Percentiles rank a stretch among this genome's conserved stretches.
Evolutionary conservation across 37 sponge, comb jelly and placozoan genomes (phyloP).

Genomic region (Bolinopsis microptera): DNA sequence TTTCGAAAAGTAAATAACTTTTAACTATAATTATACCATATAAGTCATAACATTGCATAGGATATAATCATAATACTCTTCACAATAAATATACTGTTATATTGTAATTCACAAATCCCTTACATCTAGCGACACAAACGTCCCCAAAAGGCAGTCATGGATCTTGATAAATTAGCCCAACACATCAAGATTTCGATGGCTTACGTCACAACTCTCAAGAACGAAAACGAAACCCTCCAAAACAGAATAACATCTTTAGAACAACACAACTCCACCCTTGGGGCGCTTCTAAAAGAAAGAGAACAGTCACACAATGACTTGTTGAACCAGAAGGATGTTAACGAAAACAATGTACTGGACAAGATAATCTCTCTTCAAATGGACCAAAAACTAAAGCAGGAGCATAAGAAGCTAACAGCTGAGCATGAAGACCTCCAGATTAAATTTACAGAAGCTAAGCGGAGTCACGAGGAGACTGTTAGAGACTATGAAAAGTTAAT

Average conservation of each 20-base stretch:
- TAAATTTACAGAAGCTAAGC: not conserved
- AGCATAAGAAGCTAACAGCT: not conserved
- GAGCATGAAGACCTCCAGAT: not conserved
- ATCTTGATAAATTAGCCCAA: not conserved
- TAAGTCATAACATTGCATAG: too few relatives aligned
- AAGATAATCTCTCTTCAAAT: conserved; percentile 46
- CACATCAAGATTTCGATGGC: conserved; percentile 6
- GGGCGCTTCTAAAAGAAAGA: not conserved
- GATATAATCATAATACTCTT: too few relatives aligned
- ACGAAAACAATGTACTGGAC: conserved; percentile 41
- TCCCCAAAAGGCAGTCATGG: too few relatives aligned
- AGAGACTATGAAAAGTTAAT: not conserved
- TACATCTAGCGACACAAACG: too few relatives aligned
- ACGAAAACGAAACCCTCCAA: conserved; percentile 26
- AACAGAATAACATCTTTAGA: conserved; percentile 20
- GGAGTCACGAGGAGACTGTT: not conserved
- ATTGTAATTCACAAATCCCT: too few relatives aligned
- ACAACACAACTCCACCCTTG: not conserved
- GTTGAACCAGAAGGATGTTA: not conserved
- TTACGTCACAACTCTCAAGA: not conserved
- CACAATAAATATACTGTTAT: too few relatives aligned
- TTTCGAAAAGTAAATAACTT: too few relatives aligned
- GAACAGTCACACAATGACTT: not conserved
- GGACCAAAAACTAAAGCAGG: conserved; percentile 40
- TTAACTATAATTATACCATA: too few relatives aligned